Evolutionary conservation across 1,140 invertebrate species (phyloP).

Genomic region (Papilio dardanus): DNA sequence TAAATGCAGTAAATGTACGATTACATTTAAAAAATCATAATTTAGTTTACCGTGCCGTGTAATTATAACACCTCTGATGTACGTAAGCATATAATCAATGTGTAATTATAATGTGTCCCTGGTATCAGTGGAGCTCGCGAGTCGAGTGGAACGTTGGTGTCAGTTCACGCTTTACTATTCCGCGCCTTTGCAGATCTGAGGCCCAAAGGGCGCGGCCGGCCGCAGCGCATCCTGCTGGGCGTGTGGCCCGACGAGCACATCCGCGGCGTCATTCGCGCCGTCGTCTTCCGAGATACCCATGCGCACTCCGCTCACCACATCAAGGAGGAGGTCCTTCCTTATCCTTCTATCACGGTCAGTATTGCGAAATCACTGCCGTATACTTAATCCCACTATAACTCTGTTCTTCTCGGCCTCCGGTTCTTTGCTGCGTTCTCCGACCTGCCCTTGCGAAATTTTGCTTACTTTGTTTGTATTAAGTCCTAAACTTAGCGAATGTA

Average conservation of each 20-base stretch:
- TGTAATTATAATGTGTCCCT: not conserved
- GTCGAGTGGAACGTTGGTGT: slow-evolving; percentile 44
- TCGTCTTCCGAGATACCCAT: slow-evolving; percentile 94
- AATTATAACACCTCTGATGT: slow-evolving; percentile 13
- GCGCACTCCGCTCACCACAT: slow-evolving; percentile 84
- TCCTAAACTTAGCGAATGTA: slow-evolving; percentile 47
- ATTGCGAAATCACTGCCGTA: slow-evolving; percentile 47
- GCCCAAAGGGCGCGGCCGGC: slow-evolving; percentile 93
- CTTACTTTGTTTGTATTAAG: slow-evolving; percentile 42
- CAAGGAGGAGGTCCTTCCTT: slow-evolving; percentile 75
- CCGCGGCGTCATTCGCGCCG: slow-evolving; percentile 93
- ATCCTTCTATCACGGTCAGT: slow-evolving; percentile 79
- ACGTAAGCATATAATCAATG: not conserved
- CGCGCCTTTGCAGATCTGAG: slow-evolving; percentile 88
- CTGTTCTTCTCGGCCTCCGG: slow-evolving; percentile 38
- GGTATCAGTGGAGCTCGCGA: not conserved
- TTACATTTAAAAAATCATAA: not conserved
- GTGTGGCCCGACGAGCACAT: slow-evolving; percentile 97
- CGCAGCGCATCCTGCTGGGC: slow-evolving; percentile 93
- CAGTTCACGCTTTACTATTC: slow-evolving; percentile 79
- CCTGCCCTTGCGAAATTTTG: slow-evolving; percentile 56
- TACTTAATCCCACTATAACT: not conserved
- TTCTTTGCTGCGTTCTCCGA: slow-evolving; percentile 47
- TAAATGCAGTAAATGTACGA: slow-evolving; percentile 1
- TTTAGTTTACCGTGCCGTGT: not conserved